Evolutionary conservation across 2,888 invertebrate species (phyloP).

Genomic region (Lasioglossum zephyrum): DNA sequence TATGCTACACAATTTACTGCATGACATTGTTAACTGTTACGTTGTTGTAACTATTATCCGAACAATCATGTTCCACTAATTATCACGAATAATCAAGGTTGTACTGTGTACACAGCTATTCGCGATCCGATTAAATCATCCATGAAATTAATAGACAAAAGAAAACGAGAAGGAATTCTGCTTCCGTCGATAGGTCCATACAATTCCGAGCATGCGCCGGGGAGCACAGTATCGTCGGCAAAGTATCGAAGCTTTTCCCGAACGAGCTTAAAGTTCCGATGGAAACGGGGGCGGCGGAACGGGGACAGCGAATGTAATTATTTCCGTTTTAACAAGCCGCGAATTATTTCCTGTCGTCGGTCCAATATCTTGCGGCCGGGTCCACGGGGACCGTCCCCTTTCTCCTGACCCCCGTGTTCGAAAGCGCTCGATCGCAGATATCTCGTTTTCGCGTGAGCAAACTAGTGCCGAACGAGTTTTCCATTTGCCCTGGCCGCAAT

Average conservation of each 20-base stretch:
- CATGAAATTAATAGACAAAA: not conserved
- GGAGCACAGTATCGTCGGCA: not conserved
- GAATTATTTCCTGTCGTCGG: constrained; percentile 51
- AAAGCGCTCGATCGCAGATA: constrained; percentile 43
- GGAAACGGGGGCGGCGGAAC: not conserved
- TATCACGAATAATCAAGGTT: not conserved
- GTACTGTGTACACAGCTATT: not conserved
- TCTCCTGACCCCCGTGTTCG: constrained; percentile 19
- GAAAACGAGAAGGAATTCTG: not conserved
- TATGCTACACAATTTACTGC: not conserved
- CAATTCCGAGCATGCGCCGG: not conserved
- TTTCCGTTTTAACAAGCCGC: constrained; percentile 46
- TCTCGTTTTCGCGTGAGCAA: constrained; percentile 54
- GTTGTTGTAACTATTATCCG: not conserved
- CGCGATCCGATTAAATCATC: too few relatives aligned
- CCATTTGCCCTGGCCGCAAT: constrained; percentile 60
- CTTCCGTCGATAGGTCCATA: not conserved
- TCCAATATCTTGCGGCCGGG: constrained; percentile 34
- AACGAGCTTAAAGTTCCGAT: constrained; percentile 41
- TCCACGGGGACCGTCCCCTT: not conserved
- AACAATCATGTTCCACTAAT: not conserved
- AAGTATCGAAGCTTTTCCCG: constrained; percentile 31
- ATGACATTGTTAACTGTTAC: not conserved
- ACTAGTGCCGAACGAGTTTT: constrained; percentile 61
- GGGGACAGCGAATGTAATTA: constrained; percentile 40